These are phyloP conservation scores for Xestia sexstrigata DNA, from an alignment of 2,888 invertebrate genomes.

Conservation along the genomic window DNA sequence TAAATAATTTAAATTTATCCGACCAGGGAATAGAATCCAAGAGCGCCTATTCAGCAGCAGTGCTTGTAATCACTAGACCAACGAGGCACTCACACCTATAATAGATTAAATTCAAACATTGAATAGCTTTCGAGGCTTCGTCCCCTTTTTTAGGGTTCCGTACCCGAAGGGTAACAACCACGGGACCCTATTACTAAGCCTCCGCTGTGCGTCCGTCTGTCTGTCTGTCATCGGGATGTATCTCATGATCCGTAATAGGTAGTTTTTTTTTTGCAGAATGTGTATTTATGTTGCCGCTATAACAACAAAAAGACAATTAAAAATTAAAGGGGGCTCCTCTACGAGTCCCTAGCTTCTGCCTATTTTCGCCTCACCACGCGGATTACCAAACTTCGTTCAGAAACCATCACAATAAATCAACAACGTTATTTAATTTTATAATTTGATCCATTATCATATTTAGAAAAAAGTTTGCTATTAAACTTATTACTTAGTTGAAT, in stretches of 20 bases:
- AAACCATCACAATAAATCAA: constrained; percentile 58
- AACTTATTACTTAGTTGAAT: constrained; percentile 69
- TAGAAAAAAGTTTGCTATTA: constrained; percentile 61
- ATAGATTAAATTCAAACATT: neutral
- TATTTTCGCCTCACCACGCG: constrained; percentile 10
- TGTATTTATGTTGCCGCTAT: too few species aligned
- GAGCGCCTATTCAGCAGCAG: neutral
- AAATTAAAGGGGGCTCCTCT: too few species aligned
- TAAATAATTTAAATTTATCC: neutral
- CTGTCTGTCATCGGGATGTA: too few species aligned
- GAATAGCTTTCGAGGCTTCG: neutral
- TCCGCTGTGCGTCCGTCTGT: too few species aligned
- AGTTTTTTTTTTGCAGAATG: too few species aligned
- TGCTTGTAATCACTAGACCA: neutral
- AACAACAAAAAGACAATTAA: too few species aligned
- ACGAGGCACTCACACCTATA: accelerated
- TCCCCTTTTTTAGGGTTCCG: neutral
- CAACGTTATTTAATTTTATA: constrained; percentile 53
- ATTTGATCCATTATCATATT: constrained; percentile 66
- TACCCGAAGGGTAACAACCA: too few species aligned
- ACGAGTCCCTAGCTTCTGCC: neutral
- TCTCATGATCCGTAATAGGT: too few species aligned
- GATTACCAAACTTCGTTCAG: constrained; percentile 50
- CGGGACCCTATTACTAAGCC: too few species aligned
- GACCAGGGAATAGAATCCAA: neutral